These are phyloP conservation scores for Sebastes minor DNA, from an alignment of 2,797 vertebrate genomes.

Conservation along the genomic window DNA sequence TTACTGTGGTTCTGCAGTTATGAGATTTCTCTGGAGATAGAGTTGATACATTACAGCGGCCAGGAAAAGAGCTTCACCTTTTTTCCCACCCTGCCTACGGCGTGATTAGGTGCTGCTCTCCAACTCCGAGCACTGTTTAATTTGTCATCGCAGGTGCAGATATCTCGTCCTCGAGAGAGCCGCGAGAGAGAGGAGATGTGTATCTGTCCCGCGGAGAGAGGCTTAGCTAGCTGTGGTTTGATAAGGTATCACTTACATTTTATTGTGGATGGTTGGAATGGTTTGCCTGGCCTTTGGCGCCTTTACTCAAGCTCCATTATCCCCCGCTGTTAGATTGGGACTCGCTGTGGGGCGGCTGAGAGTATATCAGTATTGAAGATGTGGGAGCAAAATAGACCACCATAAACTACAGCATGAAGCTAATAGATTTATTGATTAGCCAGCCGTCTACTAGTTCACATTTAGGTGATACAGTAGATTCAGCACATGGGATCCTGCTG, in stretches of 20 bases:
- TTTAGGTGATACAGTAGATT: conserved; percentile 57
- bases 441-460: conserved; percentile 41
- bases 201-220: conserved; percentile 29
- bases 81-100: conserved; percentile 13
- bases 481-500: conserved; percentile 45
- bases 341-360: neutral
- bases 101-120: conserved; percentile 57
- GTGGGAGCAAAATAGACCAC: conserved; percentile 53
- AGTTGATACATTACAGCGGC: conserved; percentile 41
- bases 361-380: conserved; percentile 38
- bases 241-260: conserved; percentile 46
- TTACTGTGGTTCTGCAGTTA: conserved; percentile 14
- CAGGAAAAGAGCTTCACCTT: conserved; percentile 17
- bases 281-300: conserved; percentile 16
- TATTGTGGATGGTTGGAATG: neutral
- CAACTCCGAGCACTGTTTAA: conserved; percentile 52
- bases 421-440: conserved; percentile 78
- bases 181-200: conserved; percentile 28
- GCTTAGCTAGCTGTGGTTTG: conserved; percentile 14
- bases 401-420: conserved; percentile 61
- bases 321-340: neutral
- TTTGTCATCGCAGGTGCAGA: conserved; percentile 51
- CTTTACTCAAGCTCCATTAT: conserved; percentile 4
- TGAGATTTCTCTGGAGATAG: conserved; percentile 49
- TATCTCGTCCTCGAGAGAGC: conserved; percentile 25